Evolutionary conservation across 2,797 vertebrate species (phyloP), one percentile per base, ranked within the genome.

Genomic region (Scarus forsteni): DNA sequence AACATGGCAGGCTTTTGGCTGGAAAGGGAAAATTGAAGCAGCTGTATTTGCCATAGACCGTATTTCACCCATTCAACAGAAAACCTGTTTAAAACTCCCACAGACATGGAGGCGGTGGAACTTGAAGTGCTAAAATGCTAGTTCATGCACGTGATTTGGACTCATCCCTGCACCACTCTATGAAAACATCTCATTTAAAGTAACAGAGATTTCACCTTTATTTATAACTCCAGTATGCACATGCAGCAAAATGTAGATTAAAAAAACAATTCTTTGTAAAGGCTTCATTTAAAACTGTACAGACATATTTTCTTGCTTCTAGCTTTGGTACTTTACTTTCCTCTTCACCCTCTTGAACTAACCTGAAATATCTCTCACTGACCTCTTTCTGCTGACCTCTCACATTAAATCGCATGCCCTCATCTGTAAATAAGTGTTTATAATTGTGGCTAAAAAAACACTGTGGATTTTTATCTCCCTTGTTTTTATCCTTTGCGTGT

Each of bases 401-500:
- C 55, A 75, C 61, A 70, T 76, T 74, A 88, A 84, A 70, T 46
- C 42, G 89, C 90, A 93, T 89, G 89, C 53, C 72, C 66, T 85
- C 88, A 78, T 92, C 73, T 93, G 92, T 94, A 94, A 89, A 93
- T 93, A 93, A 55, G 64, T 88, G 80, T 88, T 85, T 83, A 85
- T 84, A 86, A 63, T 49, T 82, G 85, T 89, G 83, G 79, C 79
- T 73, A 65, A 62, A 77, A n/a, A 77, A 77, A 79, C 45, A 64
- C 3, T 27, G 10, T 42, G 52, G 73, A 16, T 62, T 55, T 60
- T 77, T 57, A 83, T 80, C 78, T 73, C 57, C 50, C 69, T 86
- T 68, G 38, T 83, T 80, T 83, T 58, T 71, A 73, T 57, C 59
- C 60, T 70, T 58, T 81, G 51, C 73, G 65, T 82, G 75, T 90